These are phyloP conservation scores for Thyatira batis DNA, from an alignment of 2,888 invertebrate species.

Conservation along the genomic window DNA sequence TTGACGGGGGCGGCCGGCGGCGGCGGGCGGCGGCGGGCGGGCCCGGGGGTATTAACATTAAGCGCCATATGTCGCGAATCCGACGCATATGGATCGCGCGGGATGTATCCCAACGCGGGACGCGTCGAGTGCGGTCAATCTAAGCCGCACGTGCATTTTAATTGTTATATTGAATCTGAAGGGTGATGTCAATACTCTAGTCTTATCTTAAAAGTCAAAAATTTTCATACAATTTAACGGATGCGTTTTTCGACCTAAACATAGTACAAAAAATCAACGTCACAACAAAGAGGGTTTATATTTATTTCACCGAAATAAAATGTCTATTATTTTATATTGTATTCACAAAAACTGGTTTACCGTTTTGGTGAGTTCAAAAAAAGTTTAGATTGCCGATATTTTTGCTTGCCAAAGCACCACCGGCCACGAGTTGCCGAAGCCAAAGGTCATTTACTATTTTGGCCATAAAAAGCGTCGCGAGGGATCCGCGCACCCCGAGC, in stretches of 20 bases:
- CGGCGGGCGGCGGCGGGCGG: too few species aligned
- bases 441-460: constrained; percentile 62
- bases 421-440: constrained; percentile 15
- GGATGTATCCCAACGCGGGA: constrained; percentile 16
- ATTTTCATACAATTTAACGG: too few species aligned
- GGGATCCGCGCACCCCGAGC: constrained; percentile 25
- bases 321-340: too few species aligned
- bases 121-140: constrained; percentile 30
- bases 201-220: too few species aligned
- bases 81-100: constrained; percentile 23
- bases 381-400: not conserved
- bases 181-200: not conserved
- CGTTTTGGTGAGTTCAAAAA: too few species aligned
- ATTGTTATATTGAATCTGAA: constrained; percentile 53
- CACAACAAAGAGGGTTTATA: too few species aligned
- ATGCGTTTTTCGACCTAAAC: too few species aligned
- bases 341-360: too few species aligned
- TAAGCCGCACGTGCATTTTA: constrained; percentile 47
- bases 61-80: constrained; percentile 71
- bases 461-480: constrained; percentile 47
- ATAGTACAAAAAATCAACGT: too few species aligned
- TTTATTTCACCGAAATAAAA: too few species aligned
- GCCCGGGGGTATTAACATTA: constrained; percentile 30
- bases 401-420: constrained; percentile 10
- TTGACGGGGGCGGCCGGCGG: constrained; percentile 31